Evolutionary conservation across 2,888 invertebrate genomes (phyloP), one percentile per base, ranked within the genome.

Genomic region (Eupithecia insigniata): DNA sequence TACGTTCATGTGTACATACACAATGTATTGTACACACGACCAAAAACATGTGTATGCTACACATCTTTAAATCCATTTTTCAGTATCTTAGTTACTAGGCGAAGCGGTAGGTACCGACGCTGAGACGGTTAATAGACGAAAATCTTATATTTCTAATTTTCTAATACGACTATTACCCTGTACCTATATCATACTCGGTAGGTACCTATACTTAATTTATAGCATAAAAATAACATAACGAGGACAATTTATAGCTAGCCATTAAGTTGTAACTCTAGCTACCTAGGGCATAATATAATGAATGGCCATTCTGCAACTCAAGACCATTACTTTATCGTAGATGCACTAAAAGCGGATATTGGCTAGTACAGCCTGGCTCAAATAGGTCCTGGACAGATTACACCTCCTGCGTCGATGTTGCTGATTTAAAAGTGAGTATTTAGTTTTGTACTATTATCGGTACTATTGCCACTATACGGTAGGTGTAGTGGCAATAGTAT

Each of bases 311-410:
- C 10, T 51, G 46, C n/a, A 10, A 22, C 46, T 51, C 22, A 51
- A 22, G 3, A 22, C 22, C 3, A 10, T 22, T 10, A 10, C n/a
- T n/a, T 51, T 51, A 10, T 51, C n/a, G n/a, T 81, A 96, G 96
- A 69, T 97, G 97, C 82, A 89, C 94, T 79, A 94, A 94, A n/a
- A 95, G 96, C 79, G 97, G 96, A 0, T 93, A 95, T 0, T 97
- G 97, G 97, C 95, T 96, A 16, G 68, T 62, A n/a, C 68, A 61
- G 2, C 55, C 96, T 0, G 87, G 90, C 5, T 94, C 93, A 3
- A 93, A 94, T 55, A 90, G 87, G n/a, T 89, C 94, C 0, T 97
- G 96, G 96, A 95, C 96, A 0, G 96, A 97, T 84, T 97, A 96
- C 83, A 96, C 96, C 6, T 95, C 95, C 16, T 97, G 97, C 82